phyloP scores from a whole-genome alignment of 2,888 invertebrate genomes.

The Cheiracanthium punctorium region DNA sequence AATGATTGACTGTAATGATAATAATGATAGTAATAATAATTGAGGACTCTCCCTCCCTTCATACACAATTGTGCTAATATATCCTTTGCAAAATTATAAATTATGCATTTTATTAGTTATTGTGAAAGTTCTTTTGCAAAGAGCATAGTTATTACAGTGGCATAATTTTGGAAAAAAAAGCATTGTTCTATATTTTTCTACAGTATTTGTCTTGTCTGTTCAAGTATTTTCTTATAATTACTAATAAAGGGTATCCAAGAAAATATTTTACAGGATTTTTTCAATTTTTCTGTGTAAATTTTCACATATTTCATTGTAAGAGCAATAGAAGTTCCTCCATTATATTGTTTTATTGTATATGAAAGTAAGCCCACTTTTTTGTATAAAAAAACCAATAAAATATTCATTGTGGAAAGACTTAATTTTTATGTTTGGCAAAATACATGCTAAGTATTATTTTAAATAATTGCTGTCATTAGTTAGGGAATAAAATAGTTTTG shows the following conservation, averaged over 20 bases:
- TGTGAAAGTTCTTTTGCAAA: not conserved
- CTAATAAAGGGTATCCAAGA: not conserved
- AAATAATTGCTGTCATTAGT: no score
- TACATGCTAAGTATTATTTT: no score
- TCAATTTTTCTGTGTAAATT: no score
- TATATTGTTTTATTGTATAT: not conserved
- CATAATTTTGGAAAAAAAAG: not conserved
- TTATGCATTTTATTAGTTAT: not conserved
- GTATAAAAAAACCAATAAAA: not conserved
- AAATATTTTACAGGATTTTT: no score
- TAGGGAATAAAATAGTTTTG: no score
- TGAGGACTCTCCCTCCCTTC: no score
- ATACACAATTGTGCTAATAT: not conserved
- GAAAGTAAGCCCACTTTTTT: not conserved
- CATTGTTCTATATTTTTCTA: not conserved
- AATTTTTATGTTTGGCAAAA: no score
- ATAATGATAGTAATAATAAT: no score
- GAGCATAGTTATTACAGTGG: not conserved
- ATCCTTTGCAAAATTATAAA: constrained; percentile 3
- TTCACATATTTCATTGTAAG: not conserved
- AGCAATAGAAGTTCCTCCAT: not conserved
- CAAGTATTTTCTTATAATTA: not conserved
- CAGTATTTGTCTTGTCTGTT: not conserved
- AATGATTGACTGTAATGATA: no score
- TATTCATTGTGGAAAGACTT: not conserved